Base-by-base conservation (phyloP, 2,113 vertebrate species). In the Thamnaconus septentrionalis region DNA sequence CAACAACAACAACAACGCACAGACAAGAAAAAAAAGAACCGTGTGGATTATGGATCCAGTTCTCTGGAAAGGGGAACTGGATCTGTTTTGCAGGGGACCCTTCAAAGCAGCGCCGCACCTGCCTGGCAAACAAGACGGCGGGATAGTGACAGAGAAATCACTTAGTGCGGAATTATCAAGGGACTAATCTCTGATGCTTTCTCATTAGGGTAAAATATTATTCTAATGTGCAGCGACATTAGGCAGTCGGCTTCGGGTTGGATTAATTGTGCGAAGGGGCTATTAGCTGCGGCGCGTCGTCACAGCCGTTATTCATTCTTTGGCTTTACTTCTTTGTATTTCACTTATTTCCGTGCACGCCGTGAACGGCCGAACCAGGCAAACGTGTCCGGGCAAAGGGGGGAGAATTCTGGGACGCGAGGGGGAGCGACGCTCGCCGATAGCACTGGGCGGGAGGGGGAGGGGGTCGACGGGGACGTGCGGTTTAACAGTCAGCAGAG, bases 1-100 rank as follows among this genome's bases (percentile, higher is more conserved):
- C 18, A 31, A 31, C 78, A 72, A 58, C 71, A 85, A 84, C 18
- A 85, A 88, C 80, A 88, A 88, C 71, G 49, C 48, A 41, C 44
- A 46, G 42, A 51, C 18, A 44, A 56, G 64, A 47, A 64, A 71
- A 59, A 62, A 51, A 56, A 53, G 54, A 71, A 78, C 61, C 60
- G 43, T 52, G 43, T 59, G 70, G 65, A 78, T 79, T 79, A 79
- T 76, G 49, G 7, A 31, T 31, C 18, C 66, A 63, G 50, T 60
- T 72, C 66, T 72, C 18, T 31, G 18, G 1, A 31, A 31, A 31
- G 18, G 18, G 18, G 18, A 31, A 31, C 18, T 31, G 18, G 18
- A 31, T 31, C 18, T 31, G 18, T 31, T 31, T 31, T 31, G 18
- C 2, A 31, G 18, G 66, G 47, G 73, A 61, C 53, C 80, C 71